Percentiles rank a stretch among this genome's conserved stretches.
Conservation (phyloP, 53 echinoderm and acorn worm genomes). For the Mesocentrotus franciscanus region DNA sequence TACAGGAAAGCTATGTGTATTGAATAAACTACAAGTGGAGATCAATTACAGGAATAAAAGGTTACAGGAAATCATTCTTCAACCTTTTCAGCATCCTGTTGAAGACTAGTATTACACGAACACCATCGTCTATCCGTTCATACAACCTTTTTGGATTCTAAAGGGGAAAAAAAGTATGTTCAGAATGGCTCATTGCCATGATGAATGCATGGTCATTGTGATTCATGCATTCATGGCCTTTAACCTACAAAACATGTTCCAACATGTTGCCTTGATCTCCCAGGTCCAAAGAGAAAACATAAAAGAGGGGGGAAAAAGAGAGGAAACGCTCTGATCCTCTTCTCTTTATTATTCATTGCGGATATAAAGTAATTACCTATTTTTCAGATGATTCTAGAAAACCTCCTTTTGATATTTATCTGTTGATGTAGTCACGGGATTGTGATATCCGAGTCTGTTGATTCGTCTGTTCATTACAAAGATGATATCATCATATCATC, state of each 20-base stretch:
- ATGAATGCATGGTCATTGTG: slow-evolving; percentile 49
- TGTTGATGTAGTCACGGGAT: background rate
- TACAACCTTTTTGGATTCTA: background rate
- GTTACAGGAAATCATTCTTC: slow-evolving; percentile 2
- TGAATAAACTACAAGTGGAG: slow-evolving; percentile 1
- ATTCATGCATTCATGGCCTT: slow-evolving; percentile 49
- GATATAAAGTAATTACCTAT: background rate
- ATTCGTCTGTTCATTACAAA: background rate
- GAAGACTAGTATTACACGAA: background rate
- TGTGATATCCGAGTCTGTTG: background rate
- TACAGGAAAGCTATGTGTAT: background rate
- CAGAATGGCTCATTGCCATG: slow-evolving; percentile 21
- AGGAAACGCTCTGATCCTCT: background rate
- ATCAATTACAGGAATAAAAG: slow-evolving; percentile 14
- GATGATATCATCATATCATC: slow-evolving; percentile 24
- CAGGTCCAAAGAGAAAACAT: background rate
- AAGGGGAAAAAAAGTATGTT: background rate
- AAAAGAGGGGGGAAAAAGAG: background rate
- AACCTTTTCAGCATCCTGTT: background rate
- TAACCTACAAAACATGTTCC: slow-evolving; percentile 53
- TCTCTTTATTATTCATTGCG: background rate
- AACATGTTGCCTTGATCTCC: slow-evolving; percentile 35
- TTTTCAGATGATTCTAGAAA: background rate
- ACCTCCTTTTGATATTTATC: background rate
- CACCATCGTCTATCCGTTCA: background rate